phyloP scores from a whole-genome alignment of 35 echinoderm and acorn worm species.

The Acanthaster planci region DNA sequence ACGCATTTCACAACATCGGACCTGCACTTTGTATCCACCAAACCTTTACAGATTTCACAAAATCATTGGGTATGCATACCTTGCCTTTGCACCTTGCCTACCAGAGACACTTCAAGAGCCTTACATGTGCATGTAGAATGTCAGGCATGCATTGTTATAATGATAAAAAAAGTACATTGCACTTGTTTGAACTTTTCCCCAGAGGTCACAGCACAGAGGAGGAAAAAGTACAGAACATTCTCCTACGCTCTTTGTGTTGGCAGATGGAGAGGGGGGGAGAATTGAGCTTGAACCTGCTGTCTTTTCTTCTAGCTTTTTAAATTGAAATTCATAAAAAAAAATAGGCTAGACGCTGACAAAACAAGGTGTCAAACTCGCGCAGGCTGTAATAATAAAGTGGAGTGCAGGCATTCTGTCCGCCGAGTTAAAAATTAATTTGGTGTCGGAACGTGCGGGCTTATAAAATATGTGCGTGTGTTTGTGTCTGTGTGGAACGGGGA shows the following conservation, averaged over 20 bases:
- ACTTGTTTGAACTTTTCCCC: not conserved
- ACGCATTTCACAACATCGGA: too few species aligned
- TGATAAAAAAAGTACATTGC: conserved; percentile 15
- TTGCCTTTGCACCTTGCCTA: not conserved
- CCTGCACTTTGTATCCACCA: not conserved
- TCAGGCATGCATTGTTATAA: not conserved
- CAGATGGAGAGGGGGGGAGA: not conserved
- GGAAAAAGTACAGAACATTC: not conserved
- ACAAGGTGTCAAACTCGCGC: conserved; percentile 17
- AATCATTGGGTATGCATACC: not conserved
- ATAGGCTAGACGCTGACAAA: not conserved
- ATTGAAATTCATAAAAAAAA: not conserved
- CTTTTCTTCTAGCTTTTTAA: not conserved
- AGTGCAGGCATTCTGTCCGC: not conserved
- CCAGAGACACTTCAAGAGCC: not conserved
- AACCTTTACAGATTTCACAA: not conserved
- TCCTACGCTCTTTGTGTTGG: not conserved
- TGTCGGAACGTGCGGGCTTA: not conserved
- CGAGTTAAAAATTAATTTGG: not conserved
- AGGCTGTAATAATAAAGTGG: not conserved
- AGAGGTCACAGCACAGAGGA: not conserved
- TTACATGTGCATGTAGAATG: not conserved
- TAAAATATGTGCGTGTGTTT: not conserved
- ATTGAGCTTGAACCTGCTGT: not conserved
- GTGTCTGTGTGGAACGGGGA: not conserved